Percentiles rank a stretch among this genome's conserved stretches.
Conservation (phyloP, 2,797 vertebrate genomes). For the Sebastes trivittatus region DNA sequence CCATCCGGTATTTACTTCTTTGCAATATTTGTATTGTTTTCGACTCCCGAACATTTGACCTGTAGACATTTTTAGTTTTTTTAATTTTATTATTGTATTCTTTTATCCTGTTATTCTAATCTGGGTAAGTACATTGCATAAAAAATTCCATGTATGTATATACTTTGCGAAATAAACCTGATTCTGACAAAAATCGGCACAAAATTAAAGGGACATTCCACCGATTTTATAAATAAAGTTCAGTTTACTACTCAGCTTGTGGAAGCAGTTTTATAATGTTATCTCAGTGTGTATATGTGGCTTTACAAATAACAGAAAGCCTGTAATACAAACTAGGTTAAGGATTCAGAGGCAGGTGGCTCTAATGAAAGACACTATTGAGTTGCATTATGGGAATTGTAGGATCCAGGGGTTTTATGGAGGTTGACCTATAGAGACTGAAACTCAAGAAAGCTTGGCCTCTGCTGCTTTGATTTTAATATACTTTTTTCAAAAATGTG, state of each 20-base stretch:
- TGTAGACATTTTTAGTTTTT: too few species aligned
- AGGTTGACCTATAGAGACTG: background rate
- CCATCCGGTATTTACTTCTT: too few species aligned
- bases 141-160: too few species aligned
- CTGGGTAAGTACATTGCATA: too few species aligned
- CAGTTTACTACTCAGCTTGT: background rate
- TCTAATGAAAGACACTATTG: background rate
- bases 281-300: background rate
- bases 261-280: background rate
- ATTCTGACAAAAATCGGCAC: background rate
- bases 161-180: too few species aligned
- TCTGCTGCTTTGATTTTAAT: background rate
- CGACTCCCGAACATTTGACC: too few species aligned
- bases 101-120: too few species aligned
- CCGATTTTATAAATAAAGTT: background rate
- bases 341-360: background rate
- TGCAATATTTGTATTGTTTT: too few species aligned
- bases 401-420: background rate
- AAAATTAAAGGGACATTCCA: background rate
- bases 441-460: background rate
- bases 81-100: too few species aligned
- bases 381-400: conserved; percentile 1
- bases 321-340: background rate
- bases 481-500: fast-evolving
- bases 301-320: background rate